Conservation (phyloP, 2,113 vertebrate genomes). For the Notarius lentiginosus region DNA sequence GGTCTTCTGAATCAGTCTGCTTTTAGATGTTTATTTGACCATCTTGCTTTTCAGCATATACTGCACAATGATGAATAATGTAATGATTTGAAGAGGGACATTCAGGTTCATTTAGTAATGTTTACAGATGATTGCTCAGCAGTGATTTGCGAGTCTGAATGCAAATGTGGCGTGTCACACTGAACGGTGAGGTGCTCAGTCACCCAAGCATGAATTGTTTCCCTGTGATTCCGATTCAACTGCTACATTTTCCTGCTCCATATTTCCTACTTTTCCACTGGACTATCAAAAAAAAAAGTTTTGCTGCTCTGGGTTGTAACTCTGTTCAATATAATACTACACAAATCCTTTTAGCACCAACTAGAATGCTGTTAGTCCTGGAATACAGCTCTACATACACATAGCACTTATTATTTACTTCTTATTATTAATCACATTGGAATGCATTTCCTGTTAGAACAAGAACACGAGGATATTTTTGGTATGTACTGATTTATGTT, state of each 20-base stretch:
- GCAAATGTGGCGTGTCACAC: slow-evolving; percentile 15
- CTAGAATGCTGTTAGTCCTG: background rate
- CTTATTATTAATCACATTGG: no score
- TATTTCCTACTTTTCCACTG: background rate
- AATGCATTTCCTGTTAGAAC: no score
- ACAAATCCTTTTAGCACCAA: background rate
- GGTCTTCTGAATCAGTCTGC: background rate
- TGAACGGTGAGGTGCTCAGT: slow-evolving; percentile 24
- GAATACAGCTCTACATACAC: background rate
- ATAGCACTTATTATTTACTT: no score
- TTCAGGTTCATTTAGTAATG: slow-evolving; percentile 19
- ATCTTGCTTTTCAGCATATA: slow-evolving; percentile 8
- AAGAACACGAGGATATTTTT: no score
- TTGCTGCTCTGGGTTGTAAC: background rate
- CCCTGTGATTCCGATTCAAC: background rate
- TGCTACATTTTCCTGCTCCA: slow-evolving; percentile 1
- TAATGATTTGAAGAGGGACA: slow-evolving; percentile 9
- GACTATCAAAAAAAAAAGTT: background rate
- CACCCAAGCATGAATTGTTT: slow-evolving; percentile 19
- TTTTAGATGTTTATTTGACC: background rate
- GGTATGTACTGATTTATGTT: no score
- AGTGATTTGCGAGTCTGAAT: slow-evolving; percentile 6
- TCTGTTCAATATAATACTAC: background rate
- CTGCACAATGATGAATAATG: slow-evolving; percentile 8
- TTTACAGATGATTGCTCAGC: slow-evolving; percentile 23